Conservation (phyloP, 2,797 vertebrate genomes). For the Pipistrellus kuhlii region DNA sequence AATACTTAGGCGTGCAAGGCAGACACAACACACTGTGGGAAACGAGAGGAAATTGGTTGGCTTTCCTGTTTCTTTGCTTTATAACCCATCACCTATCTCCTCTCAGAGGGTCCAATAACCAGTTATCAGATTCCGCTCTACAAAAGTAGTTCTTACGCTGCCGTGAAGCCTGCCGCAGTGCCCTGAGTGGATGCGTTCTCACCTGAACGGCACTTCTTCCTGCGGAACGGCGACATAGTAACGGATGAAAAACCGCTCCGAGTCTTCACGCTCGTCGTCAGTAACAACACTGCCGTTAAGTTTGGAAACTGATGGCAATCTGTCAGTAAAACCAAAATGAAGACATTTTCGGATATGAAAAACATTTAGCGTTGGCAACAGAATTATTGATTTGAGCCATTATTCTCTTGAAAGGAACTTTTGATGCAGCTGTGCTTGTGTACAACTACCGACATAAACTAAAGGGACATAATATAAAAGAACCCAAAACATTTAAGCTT, state of each 20-base stretch:
- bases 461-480: background rate
- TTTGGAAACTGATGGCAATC: slow-evolving; percentile 94
- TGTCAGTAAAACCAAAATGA: slow-evolving; percentile 81
- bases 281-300: slow-evolving; percentile 95
- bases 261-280: slow-evolving; percentile 94
- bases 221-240: slow-evolving; percentile 93
- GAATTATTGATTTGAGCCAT: slow-evolving; percentile 3
- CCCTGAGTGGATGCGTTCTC: background rate
- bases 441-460: background rate
- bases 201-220: slow-evolving; percentile 95
- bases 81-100: background rate
- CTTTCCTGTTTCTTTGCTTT: slow-evolving; percentile 4
- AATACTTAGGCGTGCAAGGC: background rate
- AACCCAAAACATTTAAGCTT: background rate
- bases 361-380: slow-evolving; percentile 40
- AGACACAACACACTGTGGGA: slow-evolving; percentile 49
- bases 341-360: slow-evolving; percentile 44
- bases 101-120: slow-evolving; percentile 20
- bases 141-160: background rate
- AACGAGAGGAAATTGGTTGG: background rate
- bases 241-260: slow-evolving; percentile 98
- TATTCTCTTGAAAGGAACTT: slow-evolving; percentile 2
- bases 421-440: background rate
- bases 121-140: background rate
- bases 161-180: background rate